Conservation (phyloP, 2,113 vertebrate species). For the Pongo abelii region DNA sequence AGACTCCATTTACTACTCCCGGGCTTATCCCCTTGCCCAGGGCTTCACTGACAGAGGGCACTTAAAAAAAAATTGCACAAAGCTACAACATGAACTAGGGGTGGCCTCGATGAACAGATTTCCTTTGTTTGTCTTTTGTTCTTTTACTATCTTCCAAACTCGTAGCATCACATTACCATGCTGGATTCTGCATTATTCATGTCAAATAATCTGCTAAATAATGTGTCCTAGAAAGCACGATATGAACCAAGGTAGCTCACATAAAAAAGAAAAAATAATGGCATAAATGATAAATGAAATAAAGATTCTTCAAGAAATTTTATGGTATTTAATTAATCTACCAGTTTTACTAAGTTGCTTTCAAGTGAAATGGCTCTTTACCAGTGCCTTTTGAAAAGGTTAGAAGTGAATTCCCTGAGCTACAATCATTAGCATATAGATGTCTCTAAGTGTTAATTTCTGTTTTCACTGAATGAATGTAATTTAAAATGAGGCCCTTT, state of each 20-base stretch:
- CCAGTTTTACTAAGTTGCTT: conserved; percentile 87
- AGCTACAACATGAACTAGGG: background rate
- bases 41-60: background rate
- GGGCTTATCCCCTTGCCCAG: background rate
- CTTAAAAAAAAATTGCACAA: background rate
- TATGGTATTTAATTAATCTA: conserved; percentile 89
- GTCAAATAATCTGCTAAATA: conserved; percentile 77
- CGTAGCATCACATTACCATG: conserved; percentile 69
- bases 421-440: conserved; percentile 90
- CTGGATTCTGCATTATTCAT: conserved; percentile 79
- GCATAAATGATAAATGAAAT: conserved; percentile 83
- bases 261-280: conserved; percentile 76
- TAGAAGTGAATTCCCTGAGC: conserved; percentile 89
- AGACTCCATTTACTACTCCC: background rate
- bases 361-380: conserved; percentile 89
- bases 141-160: conserved; percentile 67
- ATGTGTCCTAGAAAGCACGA: conserved; percentile 69
- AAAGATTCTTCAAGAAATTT: conserved; percentile 85
- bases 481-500: conserved; percentile 88
- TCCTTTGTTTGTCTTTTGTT: conserved; percentile 71
- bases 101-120: conserved; percentile 11
- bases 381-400: conserved; percentile 87
- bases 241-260: conserved; percentile 74
- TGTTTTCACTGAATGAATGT: conserved; percentile 89
- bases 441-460: conserved; percentile 90